Base-by-base conservation (phyloP, 1,140 invertebrate genomes). In the Brachionus rubens region DNA sequence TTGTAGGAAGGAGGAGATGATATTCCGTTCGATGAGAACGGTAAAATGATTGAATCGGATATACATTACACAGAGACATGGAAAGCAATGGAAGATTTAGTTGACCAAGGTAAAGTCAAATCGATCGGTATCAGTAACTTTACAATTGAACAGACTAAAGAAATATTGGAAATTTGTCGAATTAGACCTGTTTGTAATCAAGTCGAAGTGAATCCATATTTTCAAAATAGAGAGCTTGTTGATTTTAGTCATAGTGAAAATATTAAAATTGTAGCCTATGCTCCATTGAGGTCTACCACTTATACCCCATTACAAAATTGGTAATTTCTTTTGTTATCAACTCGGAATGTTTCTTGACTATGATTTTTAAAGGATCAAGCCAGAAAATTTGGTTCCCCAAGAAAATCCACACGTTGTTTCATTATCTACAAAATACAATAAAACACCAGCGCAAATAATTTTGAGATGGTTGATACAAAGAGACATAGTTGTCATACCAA, bases 191-290 rank as follows among this genome's bases (percentile, higher is more conserved):
- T 83, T 59, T 81, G 85, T 24, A 85, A 86, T 79, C 85, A 86
- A 79, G 83, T 83, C 46, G 85, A 86, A 79, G 84, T 85, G 68
- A 83, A 86, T 78, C 84, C 85, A 3, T 86, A 81, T 79, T 82
- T 84, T 70, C 81, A 85, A 77, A 85, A 82, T 10, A 79, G 75
- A 33, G 76, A 80, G 26, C 67, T 86, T 3, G 62, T 79, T 28
- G 36, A 80, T 6, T 85, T 79, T 72, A 86, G 85, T 68, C 36
- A 79, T 43, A 81, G 83, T 6, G 78, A 82, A 41, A 79, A 80
- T 30, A 82, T 84, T 16, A 24, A 16, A 48, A 70, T 70, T 19
- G 47, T 50, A 10, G 67, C 67, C 50, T 70, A 70, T 28, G 43
- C 43, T 16, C 47, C 67, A 0, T 48, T 70, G 14, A 50, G 67